phyloP scores from a whole-genome alignment of 2,797 vertebrate species.

The Balearica regulorum region DNA sequence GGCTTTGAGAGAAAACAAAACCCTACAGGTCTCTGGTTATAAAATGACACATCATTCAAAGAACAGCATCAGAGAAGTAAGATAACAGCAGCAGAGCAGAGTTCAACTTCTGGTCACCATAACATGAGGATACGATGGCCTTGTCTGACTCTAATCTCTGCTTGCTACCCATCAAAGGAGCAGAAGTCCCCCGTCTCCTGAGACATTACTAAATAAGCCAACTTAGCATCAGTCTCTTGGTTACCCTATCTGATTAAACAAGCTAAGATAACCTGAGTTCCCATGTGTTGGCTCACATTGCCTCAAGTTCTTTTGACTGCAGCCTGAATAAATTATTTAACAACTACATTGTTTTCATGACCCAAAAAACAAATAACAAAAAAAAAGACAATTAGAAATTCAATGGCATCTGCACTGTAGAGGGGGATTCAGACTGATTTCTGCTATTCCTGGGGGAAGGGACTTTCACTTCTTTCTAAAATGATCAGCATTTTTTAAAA shows the following conservation, averaged over 20 bases:
- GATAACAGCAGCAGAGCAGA: not conserved
- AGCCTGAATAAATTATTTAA: not conserved
- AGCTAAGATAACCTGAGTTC: not conserved
- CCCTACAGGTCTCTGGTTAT: not conserved
- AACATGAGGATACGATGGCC: not conserved
- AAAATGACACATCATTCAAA: not conserved
- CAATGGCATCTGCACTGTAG: not conserved
- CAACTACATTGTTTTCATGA: not conserved
- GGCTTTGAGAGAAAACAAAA: slow-evolving; percentile 31
- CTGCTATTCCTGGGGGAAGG: not conserved
- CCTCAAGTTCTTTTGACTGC: not conserved
- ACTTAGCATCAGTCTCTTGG: not conserved
- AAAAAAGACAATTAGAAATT: not conserved
- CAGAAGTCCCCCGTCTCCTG: not conserved
- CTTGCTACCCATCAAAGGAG: not conserved
- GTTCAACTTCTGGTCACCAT: not conserved
- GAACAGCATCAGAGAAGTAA: not conserved
- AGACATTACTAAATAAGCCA: not conserved
- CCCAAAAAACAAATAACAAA: too few species aligned
- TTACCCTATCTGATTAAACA: not conserved
- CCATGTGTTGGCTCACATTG: not conserved
- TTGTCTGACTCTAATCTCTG: not conserved
- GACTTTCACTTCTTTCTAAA: not conserved
- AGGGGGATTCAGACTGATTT: not conserved
- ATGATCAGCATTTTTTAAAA: not conserved